Conservation (phyloP, 2,797 vertebrate genomes). For the Phyllotis vaccarum region DNA sequence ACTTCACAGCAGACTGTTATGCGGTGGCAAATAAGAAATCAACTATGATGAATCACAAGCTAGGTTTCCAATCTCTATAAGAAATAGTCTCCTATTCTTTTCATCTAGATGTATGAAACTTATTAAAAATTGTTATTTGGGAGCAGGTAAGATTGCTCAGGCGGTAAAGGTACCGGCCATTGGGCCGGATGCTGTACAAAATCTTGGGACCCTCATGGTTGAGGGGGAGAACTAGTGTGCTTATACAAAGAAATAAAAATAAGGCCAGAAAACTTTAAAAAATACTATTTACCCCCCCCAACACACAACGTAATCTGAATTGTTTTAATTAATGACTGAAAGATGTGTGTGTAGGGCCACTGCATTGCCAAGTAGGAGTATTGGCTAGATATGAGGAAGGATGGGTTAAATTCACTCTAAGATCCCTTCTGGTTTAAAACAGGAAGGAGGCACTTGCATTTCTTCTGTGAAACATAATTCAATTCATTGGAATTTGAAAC, state of each 20-base stretch:
- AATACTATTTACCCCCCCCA: background rate
- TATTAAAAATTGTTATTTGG: background rate
- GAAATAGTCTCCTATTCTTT: conserved; percentile 17
- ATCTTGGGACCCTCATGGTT: background rate
- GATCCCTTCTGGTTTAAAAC: background rate
- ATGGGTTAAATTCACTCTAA: background rate
- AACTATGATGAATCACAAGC: accelerated
- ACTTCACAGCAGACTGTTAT: background rate
- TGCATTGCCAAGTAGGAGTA: background rate
- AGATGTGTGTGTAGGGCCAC: background rate
- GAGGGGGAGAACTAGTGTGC: background rate
- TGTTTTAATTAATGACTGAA: conserved; percentile 41
- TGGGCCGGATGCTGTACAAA: background rate
- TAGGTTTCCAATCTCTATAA: background rate
- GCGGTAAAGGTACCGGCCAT: too few relatives aligned
- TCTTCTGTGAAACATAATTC: background rate
- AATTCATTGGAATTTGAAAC: background rate
- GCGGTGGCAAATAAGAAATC: background rate
- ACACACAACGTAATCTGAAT: too few relatives aligned
- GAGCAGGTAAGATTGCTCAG: background rate
- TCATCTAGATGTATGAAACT: background rate
- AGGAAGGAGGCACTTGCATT: conserved; percentile 7
- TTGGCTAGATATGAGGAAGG: background rate
- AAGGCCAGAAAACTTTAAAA: background rate
- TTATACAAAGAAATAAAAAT: background rate